Evolutionary conservation across 2,113 vertebrate genomes (phyloP).

Genomic region (Engraulis encrasicolus): DNA sequence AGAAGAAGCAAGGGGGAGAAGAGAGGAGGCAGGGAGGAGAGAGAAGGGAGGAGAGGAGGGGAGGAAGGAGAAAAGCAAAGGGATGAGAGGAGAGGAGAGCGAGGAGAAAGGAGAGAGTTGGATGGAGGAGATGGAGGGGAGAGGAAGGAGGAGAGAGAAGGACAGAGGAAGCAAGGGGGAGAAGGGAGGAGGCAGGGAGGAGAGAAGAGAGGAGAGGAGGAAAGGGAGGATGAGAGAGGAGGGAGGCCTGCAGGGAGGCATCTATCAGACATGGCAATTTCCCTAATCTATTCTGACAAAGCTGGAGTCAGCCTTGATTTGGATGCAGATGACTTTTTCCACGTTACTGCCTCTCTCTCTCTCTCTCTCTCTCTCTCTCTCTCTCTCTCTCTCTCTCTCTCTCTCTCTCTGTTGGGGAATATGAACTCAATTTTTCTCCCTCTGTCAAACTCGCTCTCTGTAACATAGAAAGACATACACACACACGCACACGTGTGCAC

Average conservation of each 20-base stretch:
- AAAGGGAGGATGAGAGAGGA: too few relatives aligned
- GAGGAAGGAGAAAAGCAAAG: neutral
- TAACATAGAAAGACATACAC: neutral
- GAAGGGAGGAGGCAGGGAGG: neutral
- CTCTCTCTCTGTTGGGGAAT: slow-evolving; percentile 2
- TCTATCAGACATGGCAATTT: slow-evolving; percentile 75
- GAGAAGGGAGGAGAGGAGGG: neutral
- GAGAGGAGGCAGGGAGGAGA: too few relatives aligned
- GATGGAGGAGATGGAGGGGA: slow-evolving; percentile 22
- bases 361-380: slow-evolving; percentile 42
- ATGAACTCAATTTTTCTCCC: slow-evolving; percentile 54
- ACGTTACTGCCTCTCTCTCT: slow-evolving; percentile 31
- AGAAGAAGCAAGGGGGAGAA: too few relatives aligned
- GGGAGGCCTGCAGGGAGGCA: slow-evolving; percentile 47
- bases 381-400: neutral
- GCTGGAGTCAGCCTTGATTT: slow-evolving; percentile 72
- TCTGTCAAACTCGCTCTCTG: slow-evolving; percentile 25
- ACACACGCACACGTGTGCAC: neutral
- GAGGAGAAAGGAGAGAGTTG: neutral
- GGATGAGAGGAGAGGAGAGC: neutral
- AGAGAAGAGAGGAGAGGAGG: slow-evolving; percentile 27
- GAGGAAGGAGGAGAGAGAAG: slow-evolving; percentile 9
- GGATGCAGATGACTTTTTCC: slow-evolving; percentile 75
- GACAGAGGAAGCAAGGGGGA: neutral
- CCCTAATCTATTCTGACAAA: slow-evolving; percentile 76